phyloP scores from a whole-genome alignment of 1,140 invertebrate genomes.

The Goniozus legneri region DNA sequence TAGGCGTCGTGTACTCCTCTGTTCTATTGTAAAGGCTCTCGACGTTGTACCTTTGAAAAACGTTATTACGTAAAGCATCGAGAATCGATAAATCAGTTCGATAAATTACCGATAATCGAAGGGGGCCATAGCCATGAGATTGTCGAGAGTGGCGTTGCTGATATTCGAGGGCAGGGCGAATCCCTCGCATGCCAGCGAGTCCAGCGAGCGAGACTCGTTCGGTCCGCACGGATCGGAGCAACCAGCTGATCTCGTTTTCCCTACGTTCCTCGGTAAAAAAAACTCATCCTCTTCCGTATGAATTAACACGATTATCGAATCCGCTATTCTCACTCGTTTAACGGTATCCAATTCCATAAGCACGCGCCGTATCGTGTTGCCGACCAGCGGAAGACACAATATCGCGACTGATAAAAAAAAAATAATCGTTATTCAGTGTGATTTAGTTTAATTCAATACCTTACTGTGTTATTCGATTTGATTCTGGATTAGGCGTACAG shows the following conservation, averaged over 20 bases:
- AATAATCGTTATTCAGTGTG: no score
- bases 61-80: neutral
- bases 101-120: slow-evolving; percentile 42
- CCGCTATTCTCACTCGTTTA: slow-evolving; percentile 31
- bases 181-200: slow-evolving; percentile 10
- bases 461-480: no score
- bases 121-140: slow-evolving; percentile 43
- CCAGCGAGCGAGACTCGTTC: slow-evolving; percentile 16
- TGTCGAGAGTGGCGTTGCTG: slow-evolving; percentile 33
- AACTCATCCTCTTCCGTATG: slow-evolving; percentile 38
- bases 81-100: neutral
- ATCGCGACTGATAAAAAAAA: slow-evolving; percentile 22
- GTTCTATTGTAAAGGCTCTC: slow-evolving; percentile 40
- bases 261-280: slow-evolving; percentile 35
- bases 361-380: slow-evolving; percentile 38
- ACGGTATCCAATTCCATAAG: slow-evolving; percentile 41
- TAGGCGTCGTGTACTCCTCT: slow-evolving; percentile 30
- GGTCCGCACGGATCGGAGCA: no score
- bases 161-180: slow-evolving; percentile 33
- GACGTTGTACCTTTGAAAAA: slow-evolving; percentile 38
- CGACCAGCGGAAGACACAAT: slow-evolving; percentile 47
- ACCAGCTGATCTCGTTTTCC: no score
- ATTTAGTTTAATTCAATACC: no score
- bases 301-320: slow-evolving; percentile 41
- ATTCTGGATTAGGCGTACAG: no score